Percentiles rank a stretch among this genome's conserved stretches.
phyloP scores from a whole-genome alignment of 2,888 invertebrate species.

The Rhorus exstirpatorius region DNA sequence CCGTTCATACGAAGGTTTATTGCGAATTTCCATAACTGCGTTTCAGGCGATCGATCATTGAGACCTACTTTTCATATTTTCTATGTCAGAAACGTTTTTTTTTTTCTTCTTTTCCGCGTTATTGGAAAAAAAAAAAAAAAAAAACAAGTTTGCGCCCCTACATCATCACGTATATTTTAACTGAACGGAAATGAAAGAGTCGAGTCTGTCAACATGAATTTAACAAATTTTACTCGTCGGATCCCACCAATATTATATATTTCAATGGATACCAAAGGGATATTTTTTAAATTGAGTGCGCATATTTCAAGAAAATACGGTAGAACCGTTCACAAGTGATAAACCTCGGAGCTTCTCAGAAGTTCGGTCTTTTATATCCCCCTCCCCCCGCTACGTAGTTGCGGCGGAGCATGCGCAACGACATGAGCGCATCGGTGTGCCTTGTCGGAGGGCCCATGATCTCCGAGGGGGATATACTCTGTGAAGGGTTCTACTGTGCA shows the following conservation, averaged over 20 bases:
- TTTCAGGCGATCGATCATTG: neutral
- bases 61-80: neutral
- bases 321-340: too few species aligned
- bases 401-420: too few species aligned
- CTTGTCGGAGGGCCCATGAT: too few species aligned
- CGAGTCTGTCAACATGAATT: conserved; percentile 21
- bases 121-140: neutral
- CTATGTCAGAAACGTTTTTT: neutral
- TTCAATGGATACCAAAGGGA: conserved; percentile 72
- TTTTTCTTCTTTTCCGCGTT: neutral
- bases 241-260: conserved; percentile 61
- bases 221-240: conserved; percentile 27
- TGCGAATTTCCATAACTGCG: neutral
- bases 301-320: conserved; percentile 25
- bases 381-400: too few species aligned
- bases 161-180: neutral
- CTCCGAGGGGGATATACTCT: too few species aligned
- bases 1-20: neutral
- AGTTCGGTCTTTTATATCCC: too few species aligned
- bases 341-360: too few species aligned
- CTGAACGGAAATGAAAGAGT: conserved; percentile 40
- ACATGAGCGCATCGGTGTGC: too few species aligned
- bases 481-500: too few species aligned
- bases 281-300: conserved; percentile 51
- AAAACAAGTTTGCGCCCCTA: neutral